phyloP scores from a whole-genome alignment of 2,113 vertebrate genomes.

The Spea bombifrons region DNA sequence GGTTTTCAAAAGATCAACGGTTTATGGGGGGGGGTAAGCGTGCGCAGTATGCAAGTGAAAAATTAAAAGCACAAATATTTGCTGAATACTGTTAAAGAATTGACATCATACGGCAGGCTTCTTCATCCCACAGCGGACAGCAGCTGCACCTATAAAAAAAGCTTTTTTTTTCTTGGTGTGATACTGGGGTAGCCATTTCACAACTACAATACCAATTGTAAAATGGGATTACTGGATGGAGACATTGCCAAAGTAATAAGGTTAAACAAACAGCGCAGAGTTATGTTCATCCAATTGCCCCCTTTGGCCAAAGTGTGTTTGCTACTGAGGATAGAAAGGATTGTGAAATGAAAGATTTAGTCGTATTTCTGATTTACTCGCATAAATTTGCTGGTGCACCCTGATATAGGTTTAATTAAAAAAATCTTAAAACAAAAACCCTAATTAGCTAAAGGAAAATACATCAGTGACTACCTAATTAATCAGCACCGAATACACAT shows the following conservation, averaged over 20 bases:
- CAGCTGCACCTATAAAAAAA: conserved; percentile 15
- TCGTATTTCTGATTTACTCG: too few species aligned
- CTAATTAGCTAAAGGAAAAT: too few species aligned
- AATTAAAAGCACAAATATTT: conserved; percentile 44
- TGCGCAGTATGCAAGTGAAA: neutral
- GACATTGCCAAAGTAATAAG: conserved; percentile 16
- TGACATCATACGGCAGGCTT: neutral
- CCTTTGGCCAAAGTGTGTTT: neutral
- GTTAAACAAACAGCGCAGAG: conserved; percentile 30
- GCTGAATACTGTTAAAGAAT: neutral
- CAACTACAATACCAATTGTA: conserved; percentile 29
- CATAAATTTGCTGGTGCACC: too few species aligned
- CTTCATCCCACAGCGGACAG: conserved; percentile 4
- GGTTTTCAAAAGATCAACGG: conserved; percentile 47
- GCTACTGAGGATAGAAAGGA: too few species aligned
- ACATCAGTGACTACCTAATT: too few species aligned
- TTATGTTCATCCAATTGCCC: conserved; percentile 14
- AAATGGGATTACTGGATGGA: conserved; percentile 32
- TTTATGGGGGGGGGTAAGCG: conserved; percentile 32
- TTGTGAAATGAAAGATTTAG: too few species aligned
- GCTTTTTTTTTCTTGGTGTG: neutral
- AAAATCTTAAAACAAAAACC: too few species aligned
- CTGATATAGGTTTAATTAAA: too few species aligned
- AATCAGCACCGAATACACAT: too few species aligned
- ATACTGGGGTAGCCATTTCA: conserved; percentile 17